Percentiles rank a stretch among this genome's conserved stretches.
phyloP scores from a whole-genome alignment of 2,888 invertebrate species.

The Archaeoteleia sp. region DNA sequence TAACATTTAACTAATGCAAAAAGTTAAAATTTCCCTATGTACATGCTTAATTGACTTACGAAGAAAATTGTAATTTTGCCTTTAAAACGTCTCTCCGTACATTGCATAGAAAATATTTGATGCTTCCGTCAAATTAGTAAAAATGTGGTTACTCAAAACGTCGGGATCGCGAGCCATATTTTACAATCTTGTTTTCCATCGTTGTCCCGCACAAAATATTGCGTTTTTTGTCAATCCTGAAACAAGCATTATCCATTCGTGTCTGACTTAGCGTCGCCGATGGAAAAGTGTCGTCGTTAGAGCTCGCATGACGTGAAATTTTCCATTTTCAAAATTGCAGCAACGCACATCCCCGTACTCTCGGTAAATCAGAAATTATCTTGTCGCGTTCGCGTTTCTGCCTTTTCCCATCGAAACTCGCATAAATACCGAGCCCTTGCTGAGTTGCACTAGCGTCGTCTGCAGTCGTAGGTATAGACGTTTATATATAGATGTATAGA shows the following conservation, averaged over 20 bases:
- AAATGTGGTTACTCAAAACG: conserved; percentile 17
- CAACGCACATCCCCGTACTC: conserved; percentile 50
- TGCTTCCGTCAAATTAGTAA: too few relatives aligned
- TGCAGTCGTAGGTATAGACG: conserved; percentile 40
- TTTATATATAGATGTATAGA: too few relatives aligned
- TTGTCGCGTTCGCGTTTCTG: conserved; percentile 69
- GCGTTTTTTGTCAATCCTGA: conserved; percentile 41
- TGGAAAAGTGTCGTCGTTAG: conserved; percentile 44
- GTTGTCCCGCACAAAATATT: conserved; percentile 40
- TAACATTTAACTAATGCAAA: too few relatives aligned
- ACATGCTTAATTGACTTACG: too few relatives aligned
- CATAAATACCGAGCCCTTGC: conserved; percentile 67
- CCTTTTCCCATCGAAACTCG: conserved; percentile 72
- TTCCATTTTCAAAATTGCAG: conserved; percentile 65
- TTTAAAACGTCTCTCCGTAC: too few relatives aligned
- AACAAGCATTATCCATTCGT: conserved; percentile 49
- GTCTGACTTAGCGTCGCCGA: conserved; percentile 44
- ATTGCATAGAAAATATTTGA: too few relatives aligned
- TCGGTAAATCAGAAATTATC: conserved; percentile 75
- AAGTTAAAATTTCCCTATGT: too few relatives aligned
- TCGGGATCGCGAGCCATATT: conserved; percentile 29
- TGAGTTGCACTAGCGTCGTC: conserved; percentile 24
- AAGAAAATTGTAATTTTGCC: too few relatives aligned
- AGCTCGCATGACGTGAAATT: conserved; percentile 50
- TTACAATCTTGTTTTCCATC: conserved; percentile 29